Percentiles rank a stretch among this genome's conserved stretches.
These are phyloP conservation scores for Oryctolagus cuniculus DNA, from an alignment of 2,113 vertebrate species.

Conservation along the genomic window DNA sequence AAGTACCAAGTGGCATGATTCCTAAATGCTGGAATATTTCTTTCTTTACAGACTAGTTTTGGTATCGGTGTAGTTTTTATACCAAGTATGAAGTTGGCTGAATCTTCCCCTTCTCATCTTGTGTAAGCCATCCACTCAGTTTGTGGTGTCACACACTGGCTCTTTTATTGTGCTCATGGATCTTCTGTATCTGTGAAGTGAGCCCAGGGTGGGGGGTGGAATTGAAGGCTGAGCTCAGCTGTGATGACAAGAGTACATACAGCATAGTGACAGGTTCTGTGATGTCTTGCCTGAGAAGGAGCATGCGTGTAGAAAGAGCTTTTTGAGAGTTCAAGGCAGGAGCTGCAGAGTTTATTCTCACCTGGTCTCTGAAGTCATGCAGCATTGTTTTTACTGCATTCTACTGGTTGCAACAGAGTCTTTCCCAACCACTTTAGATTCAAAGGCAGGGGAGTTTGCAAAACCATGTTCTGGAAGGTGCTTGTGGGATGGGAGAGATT, in stretches of 20 bases:
- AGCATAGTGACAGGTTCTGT: not conserved
- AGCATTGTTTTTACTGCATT: not conserved
- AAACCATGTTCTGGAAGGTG: not conserved
- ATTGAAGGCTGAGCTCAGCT: not conserved
- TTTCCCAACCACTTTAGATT: not conserved
- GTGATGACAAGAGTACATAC: not conserved
- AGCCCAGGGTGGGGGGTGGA: not conserved
- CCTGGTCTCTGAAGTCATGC: not conserved
- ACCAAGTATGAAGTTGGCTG: not conserved
- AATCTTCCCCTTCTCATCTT: not conserved
- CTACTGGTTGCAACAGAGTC: not conserved
- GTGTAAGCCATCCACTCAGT: not conserved
- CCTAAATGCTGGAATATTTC: not conserved
- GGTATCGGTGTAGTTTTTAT: not conserved
- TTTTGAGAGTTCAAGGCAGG: not conserved
- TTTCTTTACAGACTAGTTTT: conserved; percentile 31
- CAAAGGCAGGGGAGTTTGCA: not conserved
- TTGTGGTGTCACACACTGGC: not conserved
- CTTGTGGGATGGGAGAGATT: not conserved
- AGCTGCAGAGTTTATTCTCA: not conserved
- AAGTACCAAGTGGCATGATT: not conserved
- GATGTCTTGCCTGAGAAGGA: not conserved
- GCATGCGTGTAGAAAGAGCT: not conserved
- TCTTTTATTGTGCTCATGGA: not conserved
- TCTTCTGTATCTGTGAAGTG: not conserved